phyloP scores from a whole-genome alignment of 2,888 invertebrate species.

The Lutraria lutraria region DNA sequence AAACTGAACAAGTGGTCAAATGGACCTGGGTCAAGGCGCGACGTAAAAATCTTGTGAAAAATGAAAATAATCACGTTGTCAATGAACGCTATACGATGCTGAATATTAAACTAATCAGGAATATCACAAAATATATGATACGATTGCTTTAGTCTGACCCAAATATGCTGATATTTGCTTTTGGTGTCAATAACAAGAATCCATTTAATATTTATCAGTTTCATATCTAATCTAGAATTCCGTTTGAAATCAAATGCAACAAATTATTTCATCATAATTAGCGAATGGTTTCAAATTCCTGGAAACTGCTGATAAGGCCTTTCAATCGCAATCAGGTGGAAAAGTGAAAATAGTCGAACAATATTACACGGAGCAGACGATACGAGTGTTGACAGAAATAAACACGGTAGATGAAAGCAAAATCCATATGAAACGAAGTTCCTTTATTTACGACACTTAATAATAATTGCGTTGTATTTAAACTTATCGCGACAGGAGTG shows the following conservation, averaged over 20 bases:
- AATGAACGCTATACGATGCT: too few species aligned
- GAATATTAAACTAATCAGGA: too few species aligned
- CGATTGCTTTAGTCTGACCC: constrained; percentile 1
- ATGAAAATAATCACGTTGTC: too few species aligned
- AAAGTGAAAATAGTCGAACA: constrained; percentile 58
- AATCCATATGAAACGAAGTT: constrained; percentile 52
- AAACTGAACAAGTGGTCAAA: too few species aligned
- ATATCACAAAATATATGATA: neutral
- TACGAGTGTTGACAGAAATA: constrained; percentile 56
- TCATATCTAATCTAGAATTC: constrained; percentile 46
- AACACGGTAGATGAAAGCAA: constrained; percentile 52
- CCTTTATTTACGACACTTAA: constrained; percentile 57
- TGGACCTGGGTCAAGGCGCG: too few species aligned
- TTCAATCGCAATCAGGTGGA: constrained; percentile 57
- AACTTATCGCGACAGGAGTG: constrained; percentile 69
- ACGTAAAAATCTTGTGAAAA: too few species aligned
- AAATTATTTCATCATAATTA: constrained; percentile 39
- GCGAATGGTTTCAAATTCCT: constrained; percentile 45
- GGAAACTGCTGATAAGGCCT: constrained; percentile 54
- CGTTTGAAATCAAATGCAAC: constrained; percentile 52
- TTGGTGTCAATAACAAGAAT: constrained; percentile 11
- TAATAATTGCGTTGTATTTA: constrained; percentile 67
- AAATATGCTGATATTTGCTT: constrained; percentile 19
- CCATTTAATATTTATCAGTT: constrained; percentile 23
- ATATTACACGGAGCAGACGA: constrained; percentile 34